Evolutionary conservation across 2,113 vertebrate genomes (phyloP), one percentile per base, ranked within the genome.

Genomic region (Engystomops pustulosus): DNA sequence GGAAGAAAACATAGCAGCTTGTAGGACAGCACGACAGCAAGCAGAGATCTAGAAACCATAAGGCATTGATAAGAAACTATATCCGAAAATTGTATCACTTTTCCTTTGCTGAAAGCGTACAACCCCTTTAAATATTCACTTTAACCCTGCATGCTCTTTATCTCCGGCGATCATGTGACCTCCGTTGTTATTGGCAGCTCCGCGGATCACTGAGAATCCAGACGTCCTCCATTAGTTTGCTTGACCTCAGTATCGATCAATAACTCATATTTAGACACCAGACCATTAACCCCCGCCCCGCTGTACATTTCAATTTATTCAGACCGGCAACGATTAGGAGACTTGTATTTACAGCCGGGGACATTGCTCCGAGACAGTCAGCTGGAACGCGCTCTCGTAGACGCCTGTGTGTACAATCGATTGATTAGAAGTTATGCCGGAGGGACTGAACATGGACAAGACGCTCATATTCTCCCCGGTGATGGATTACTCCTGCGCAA

Each of bases 191-290:
- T 58, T 58, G 51, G 5, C 34, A 36, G 34, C 34, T 58, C 30
- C 3, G 74, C 32, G 18, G 51, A 17, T 41, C 23, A 38, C 10
- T 41, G 32, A 58, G 51, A 25, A 14, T 25, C 53, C 9, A 58
- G 32, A 78, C 51, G 12, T 78, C n/a, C 18, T 17, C 75, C 20
- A 60, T 60, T 38, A 6, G 23, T 20, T 78, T 78, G n/a, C 4
- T 41, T 78, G 75, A 78, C 75, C 75, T 78, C 53, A 58, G 25
- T 58, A 30, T 23, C 9, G 53, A 78, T 78, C 75, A 60, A 78
- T 60, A 78, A 41, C 51, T 78, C 75, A 78, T 78, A 78, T 60
- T 78, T 78, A 60, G 51, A 78, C 75, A 60, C 32, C 11, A 25
- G 51, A 41, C 74, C 75, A 60, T 78, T 78, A 78, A 78, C 75